A percentile compares a stretch with the other conserved stretches of the same genome.
Conservation (phyloP, 2,797 vertebrate genomes). For the Gastrophryne carolinensis region DNA sequence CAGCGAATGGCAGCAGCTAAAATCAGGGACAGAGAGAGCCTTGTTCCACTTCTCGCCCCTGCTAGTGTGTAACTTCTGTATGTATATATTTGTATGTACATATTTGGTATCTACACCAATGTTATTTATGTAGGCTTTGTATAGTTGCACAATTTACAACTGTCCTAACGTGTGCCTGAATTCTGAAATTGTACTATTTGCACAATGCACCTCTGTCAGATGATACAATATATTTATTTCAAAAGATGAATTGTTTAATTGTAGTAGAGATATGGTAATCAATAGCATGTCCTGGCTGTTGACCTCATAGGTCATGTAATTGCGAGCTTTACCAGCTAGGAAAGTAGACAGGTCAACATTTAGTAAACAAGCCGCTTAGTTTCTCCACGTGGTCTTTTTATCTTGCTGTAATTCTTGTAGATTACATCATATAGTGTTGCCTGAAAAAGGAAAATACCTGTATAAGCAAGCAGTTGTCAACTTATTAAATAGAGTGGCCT, state of each 20-base stretch:
- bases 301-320: background rate
- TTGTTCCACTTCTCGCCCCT: too few species aligned
- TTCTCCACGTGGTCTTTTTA: slow-evolving; percentile 87
- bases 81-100: background rate
- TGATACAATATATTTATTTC: background rate
- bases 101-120: background rate
- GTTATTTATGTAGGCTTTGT: background rate
- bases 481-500: too few species aligned
- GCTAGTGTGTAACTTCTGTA: background rate
- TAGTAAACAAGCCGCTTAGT: slow-evolving; percentile 88
- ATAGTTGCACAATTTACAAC: background rate
- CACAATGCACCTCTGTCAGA: background rate
- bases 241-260: background rate
- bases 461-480: too few species aligned
- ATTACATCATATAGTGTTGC: slow-evolving; percentile 84
- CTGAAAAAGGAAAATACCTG: too few species aligned
- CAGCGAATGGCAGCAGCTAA: slow-evolving; percentile 58
- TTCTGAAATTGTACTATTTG: background rate
- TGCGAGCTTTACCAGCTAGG: background rate
- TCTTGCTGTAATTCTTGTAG: slow-evolving; percentile 89
- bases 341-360: slow-evolving; percentile 38
- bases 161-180: background rate
- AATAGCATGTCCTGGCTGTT: background rate
- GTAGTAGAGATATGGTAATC: background rate
- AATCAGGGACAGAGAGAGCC: background rate